Evolutionary conservation across 2,113 vertebrate species (phyloP).

Genomic region (Xiphophorus hellerii): DNA sequence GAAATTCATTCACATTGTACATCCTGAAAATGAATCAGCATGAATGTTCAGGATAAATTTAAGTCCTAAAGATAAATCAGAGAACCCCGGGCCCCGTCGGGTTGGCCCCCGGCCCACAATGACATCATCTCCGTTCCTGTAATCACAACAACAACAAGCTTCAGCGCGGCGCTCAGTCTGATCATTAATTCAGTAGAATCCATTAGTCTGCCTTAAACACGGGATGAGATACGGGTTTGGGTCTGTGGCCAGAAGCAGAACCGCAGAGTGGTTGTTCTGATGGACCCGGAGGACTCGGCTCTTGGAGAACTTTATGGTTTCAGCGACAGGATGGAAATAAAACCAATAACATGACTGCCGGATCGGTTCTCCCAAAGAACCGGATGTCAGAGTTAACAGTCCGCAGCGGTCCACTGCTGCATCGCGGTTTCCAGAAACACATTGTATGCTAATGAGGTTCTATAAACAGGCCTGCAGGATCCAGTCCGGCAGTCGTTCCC

Average conservation of each 20-base stretch:
- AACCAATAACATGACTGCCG: neutral
- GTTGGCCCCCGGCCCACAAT: conserved; percentile 9
- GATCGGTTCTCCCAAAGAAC: neutral
- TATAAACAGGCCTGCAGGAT: conserved; percentile 55
- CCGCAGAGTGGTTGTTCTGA: conserved; percentile 30
- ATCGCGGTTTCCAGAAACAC: conserved; percentile 65
- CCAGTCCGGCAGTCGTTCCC: conserved; percentile 48
- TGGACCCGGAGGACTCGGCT: conserved; percentile 16
- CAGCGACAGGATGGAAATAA: conserved; percentile 29
- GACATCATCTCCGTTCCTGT: conserved; percentile 22
- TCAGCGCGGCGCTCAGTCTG: conserved; percentile 19
- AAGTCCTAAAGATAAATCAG: no score
- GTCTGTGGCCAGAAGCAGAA: conserved; percentile 14
- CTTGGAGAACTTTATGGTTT: conserved; percentile 16
- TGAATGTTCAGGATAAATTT: no score
- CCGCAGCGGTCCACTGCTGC: conserved; percentile 21
- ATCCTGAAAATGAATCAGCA: no score
- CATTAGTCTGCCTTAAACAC: conserved; percentile 59
- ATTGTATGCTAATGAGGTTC: conserved; percentile 65
- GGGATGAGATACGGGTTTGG: conserved; percentile 53
- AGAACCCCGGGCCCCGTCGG: neutral
- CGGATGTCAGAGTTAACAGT: neutral
- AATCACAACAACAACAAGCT: conserved; percentile 36
- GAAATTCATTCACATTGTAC: no score
- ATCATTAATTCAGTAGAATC: conserved; percentile 41